Base-by-base conservation (phyloP, 1,140 invertebrate species). In the Listronotus oregonensis region DNA sequence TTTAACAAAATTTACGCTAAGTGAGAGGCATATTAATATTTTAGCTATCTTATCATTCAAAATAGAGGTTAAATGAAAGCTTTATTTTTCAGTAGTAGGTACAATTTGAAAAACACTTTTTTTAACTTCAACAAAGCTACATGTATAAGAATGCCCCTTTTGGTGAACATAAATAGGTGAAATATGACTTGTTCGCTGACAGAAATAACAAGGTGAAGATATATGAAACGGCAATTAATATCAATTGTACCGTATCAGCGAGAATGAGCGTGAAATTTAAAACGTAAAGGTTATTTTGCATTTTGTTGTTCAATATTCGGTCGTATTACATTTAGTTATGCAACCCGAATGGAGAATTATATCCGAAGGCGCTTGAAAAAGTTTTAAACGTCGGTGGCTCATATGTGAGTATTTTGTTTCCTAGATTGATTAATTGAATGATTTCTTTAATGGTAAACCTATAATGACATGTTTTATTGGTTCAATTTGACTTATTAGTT, bases 171-270 rank as follows among this genome's bases (percentile, higher is more conserved):
- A 50, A 50, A 50, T 37, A 50, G 18, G 18, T 50, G 47, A 47
- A 58, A 47, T 44, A 54, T 46, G 21, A 37, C 27, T 46, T 43
- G 57, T 50, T 27, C 21, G 34, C 34, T 62, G 68, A 69, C 68
- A 66, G 51, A 43, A 43, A 14, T 31, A 63, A 67, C 68, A 62
- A 66, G 64, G 59, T 65, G 54, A 64, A 68, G 66, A 70, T 68
- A 68, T 60, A 70, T 70, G 68, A 70, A 64, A 64, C 56, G 52
- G 62, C 49, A 71, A 71, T 71, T 71, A 71, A 67, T 68, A 62
- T 64, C 66, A 68, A 66, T 68, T 68, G 65, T 70, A 62, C 62
- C 61, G 43, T 65, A 52, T 42, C 46, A 34, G 49, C 50, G 49
- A 52, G 17, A 57, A 56, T 57, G 43, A 57, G 39, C 55, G 42